A percentile compares a stretch with the other conserved stretches of the same genome.
These are phyloP conservation scores for Lucifuga dentata DNA, from an alignment of 2,113 vertebrate species.

Conservation along the genomic window DNA sequence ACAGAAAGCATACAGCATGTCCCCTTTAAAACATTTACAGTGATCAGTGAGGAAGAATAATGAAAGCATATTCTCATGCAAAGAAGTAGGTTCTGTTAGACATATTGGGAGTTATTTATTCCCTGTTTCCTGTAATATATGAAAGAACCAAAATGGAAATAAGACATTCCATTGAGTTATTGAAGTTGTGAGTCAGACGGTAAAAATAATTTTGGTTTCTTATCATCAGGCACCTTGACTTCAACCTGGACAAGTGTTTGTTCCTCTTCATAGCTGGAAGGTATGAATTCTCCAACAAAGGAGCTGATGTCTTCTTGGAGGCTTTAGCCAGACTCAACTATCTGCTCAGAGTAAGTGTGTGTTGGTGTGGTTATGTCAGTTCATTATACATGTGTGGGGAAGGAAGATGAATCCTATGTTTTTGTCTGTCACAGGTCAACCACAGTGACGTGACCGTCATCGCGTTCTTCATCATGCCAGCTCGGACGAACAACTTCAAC, in stretches of 20 bases:
- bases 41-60: not conserved
- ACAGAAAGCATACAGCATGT: too few relatives aligned
- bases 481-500: conserved; percentile 95
- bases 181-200: too few relatives aligned
- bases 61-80: too few relatives aligned
- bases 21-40: too few relatives aligned
- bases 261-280: conserved; percentile 95
- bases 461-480: conserved; percentile 95
- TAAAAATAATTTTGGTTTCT: conserved; percentile 2
- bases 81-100: too few relatives aligned
- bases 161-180: not conserved
- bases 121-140: too few relatives aligned
- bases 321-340: conserved; percentile 93
- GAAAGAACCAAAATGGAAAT: not conserved
- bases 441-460: conserved; percentile 90
- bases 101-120: too few relatives aligned
- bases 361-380: not conserved
- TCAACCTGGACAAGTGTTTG: conserved; percentile 92
- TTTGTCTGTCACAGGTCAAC: conserved; percentile 84
- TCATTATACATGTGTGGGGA: not conserved
- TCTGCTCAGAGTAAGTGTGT: conserved; percentile 86
- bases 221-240: conserved; percentile 88
- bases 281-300: conserved; percentile 95
- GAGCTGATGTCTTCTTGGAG: conserved; percentile 92
- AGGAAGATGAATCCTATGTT: not conserved